phyloP scores from a whole-genome alignment of 1,140 invertebrate species.

The Micrasema longulum region DNA sequence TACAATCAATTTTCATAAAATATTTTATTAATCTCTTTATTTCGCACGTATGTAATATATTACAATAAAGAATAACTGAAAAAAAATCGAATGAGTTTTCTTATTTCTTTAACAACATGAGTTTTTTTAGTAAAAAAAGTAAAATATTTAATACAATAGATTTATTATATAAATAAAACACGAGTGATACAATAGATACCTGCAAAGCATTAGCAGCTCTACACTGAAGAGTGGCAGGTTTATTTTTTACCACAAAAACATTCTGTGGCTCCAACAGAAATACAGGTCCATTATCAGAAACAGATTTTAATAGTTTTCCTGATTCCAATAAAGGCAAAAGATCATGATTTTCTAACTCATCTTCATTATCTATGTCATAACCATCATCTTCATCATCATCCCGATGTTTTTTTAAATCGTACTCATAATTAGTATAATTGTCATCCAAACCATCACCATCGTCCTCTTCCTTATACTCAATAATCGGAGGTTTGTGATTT shows the following conservation, averaged over 20 bases:
- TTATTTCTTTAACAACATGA: too few relatives aligned
- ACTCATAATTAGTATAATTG: constrained; percentile 62
- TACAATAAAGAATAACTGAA: too few relatives aligned
- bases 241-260: constrained; percentile 87
- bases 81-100: too few relatives aligned
- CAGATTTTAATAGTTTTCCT: constrained; percentile 68
- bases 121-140: too few relatives aligned
- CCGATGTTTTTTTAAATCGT: constrained; percentile 59
- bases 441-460: constrained; percentile 64
- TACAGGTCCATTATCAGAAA: constrained; percentile 75
- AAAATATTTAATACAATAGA: too few relatives aligned
- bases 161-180: too few relatives aligned
- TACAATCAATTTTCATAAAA: too few relatives aligned
- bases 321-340: constrained; percentile 59
- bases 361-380: constrained; percentile 58
- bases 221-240: constrained; percentile 83
- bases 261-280: constrained; percentile 85
- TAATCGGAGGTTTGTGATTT: constrained; percentile 61
- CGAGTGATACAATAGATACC: too few relatives aligned
- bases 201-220: constrained; percentile 79
- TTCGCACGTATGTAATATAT: too few relatives aligned
- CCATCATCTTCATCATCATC: constrained; percentile 58
- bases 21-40: too few relatives aligned
- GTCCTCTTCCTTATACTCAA: constrained; percentile 52
- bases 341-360: constrained; percentile 59